A percentile compares a stretch with the other conserved stretches of the same genome.
phyloP scores from a whole-genome alignment of 2,113 vertebrate species.

The Pelvicachromis taeniatus region DNA sequence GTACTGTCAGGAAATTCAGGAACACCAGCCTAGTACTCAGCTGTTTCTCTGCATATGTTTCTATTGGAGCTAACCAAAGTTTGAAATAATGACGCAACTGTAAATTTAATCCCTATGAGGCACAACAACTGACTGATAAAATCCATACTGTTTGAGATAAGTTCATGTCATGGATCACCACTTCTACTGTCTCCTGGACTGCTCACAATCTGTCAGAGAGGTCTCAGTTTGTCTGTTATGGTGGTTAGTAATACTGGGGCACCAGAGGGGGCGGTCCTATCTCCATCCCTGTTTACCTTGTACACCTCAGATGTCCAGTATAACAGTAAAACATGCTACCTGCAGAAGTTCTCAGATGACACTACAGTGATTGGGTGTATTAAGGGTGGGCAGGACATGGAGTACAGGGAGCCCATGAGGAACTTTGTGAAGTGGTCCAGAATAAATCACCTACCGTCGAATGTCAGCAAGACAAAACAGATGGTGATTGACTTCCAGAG shows the following conservation, averaged over 20 bases:
- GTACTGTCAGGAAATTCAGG: neutral
- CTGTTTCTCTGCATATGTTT: too few species aligned
- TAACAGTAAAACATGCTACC: neutral
- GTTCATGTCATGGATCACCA: neutral
- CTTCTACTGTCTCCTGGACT: neutral
- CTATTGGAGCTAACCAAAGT: too few species aligned
- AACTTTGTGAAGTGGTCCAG: fast-evolving
- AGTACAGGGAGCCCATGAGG: fast-evolving
- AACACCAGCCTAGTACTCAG: too few species aligned
- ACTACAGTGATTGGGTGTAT: neutral
- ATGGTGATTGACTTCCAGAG: neutral
- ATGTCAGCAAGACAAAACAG: neutral
- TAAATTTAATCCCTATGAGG: neutral
- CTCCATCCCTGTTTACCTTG: neutral
- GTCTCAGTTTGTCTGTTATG: neutral
- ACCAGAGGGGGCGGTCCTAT: fast-evolving
- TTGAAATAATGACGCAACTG: too few species aligned
- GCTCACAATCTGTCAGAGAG: neutral
- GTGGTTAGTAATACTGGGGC: neutral
- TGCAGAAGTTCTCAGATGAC: neutral
- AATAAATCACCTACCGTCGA: neutral
- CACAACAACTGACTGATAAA: neutral
- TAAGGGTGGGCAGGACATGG: neutral
- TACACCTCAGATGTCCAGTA: neutral
- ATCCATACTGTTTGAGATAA: neutral